A percentile compares a stretch with the other conserved stretches of the same genome.
These are phyloP conservation scores for Poeciliopsis gracilis DNA, from an alignment of 2,797 vertebrate genomes.

Conservation along the genomic window DNA sequence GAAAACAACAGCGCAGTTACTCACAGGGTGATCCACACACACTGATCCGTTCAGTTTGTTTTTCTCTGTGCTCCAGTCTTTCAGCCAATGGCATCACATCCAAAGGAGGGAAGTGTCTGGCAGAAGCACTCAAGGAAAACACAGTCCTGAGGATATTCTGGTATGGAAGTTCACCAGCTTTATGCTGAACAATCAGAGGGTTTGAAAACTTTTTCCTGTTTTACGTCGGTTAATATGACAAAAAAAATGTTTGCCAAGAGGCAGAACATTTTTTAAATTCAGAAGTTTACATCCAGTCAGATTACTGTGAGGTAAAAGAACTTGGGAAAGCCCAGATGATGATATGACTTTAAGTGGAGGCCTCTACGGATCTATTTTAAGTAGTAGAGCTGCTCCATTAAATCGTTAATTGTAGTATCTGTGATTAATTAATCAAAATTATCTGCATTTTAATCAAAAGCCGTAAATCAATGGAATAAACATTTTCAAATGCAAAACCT, in stretches of 20 bases:
- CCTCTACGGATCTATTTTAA: background rate
- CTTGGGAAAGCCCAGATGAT: background rate
- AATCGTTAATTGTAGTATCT: background rate
- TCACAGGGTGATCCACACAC: background rate
- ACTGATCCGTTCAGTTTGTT: background rate
- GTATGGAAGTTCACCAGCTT: slow-evolving; percentile 68
- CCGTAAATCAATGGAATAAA: background rate
- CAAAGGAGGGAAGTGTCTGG: slow-evolving; percentile 86
- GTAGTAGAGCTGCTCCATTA: background rate
- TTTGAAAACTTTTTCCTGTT: background rate
- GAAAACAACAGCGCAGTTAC: background rate
- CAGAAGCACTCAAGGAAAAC: slow-evolving; percentile 86
- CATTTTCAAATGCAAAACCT: too few relatives aligned
- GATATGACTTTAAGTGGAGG: background rate
- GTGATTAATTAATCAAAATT: background rate
- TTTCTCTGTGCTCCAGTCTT: slow-evolving; percentile 76
- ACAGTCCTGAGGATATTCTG: slow-evolving; percentile 87
- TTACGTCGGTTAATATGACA: background rate
- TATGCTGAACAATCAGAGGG: background rate
- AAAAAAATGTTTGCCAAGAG: background rate
- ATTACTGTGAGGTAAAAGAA: background rate
- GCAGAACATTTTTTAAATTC: background rate
- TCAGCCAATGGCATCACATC: slow-evolving; percentile 90
- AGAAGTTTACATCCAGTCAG: background rate
- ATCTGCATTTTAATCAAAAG: background rate